Evolutionary conservation across 2,113 vertebrate species (phyloP).

Genomic region (Corythaixoides concolor): DNA sequence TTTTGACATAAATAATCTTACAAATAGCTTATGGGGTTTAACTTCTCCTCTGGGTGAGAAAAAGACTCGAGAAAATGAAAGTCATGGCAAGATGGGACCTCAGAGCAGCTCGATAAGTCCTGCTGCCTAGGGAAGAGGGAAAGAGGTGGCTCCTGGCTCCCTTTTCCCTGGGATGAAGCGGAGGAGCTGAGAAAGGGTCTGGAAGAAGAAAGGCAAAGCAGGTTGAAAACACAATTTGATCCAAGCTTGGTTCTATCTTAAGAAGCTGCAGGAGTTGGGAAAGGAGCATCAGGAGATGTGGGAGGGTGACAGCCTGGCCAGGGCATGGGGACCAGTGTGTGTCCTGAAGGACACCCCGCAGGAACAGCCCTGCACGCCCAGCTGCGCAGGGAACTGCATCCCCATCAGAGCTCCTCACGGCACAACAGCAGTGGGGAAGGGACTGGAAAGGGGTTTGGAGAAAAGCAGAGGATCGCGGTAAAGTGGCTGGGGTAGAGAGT

Average conservation of each 20-base stretch:
- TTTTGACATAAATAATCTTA: neutral
- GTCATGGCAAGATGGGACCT: no score
- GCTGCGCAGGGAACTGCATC: neutral
- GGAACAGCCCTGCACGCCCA: neutral
- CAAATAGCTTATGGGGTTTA: neutral
- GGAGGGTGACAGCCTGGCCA: neutral
- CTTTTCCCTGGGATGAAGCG: neutral
- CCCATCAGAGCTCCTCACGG: rapidly evolving
- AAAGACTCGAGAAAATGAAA: neutral
- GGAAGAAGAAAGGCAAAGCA: neutral
- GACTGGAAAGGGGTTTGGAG: neutral
- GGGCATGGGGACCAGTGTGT: rapidly evolving
- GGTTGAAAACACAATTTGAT: neutral
- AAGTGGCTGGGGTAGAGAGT: neutral
- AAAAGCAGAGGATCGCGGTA: neutral
- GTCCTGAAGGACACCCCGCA: rapidly evolving
- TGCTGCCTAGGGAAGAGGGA: neutral
- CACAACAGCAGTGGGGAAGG: neutral
- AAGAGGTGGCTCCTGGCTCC: neutral
- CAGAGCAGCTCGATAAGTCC: neutral
- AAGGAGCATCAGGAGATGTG: neutral
- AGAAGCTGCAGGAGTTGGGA: neutral
- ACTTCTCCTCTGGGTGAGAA: neutral
- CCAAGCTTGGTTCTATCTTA: neutral
- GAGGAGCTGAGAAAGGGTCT: neutral